Base-by-base conservation (phyloP, 2,888 invertebrate genomes). In the Phania funesta region DNA sequence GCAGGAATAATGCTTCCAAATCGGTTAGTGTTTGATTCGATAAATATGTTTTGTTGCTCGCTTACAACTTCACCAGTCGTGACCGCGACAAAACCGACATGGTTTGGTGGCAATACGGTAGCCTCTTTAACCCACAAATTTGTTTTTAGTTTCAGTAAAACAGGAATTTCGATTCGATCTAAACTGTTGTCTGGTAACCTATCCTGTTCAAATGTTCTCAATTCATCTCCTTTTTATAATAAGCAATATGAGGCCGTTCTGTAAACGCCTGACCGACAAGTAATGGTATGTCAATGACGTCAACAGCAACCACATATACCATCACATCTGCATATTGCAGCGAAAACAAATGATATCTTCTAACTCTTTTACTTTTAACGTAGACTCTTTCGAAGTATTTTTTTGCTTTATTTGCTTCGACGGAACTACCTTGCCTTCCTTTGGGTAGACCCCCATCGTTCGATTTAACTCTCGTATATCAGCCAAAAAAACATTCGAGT, bases 1-100 rank as follows among this genome's bases (percentile, higher is more conserved):
- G 65, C 65, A 8, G 50, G 50, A 24, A 65, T 50, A 3, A 65
- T 62, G 26, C 62, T 29, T 20, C 24, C 29, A 64, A 48, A 32
- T n/a, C 20, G 46, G 3, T 46, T 46, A 35, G 35, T 35, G 7
- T 9, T 26, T 26, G 52, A 52, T 6, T 52, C 11, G n/a, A 50
- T 50, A 24, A 50, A 65, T 18, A 65, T 9, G 22, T 50, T 35
- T 4, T 35, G 50, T 0, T 20, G 1, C 16, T 38, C 50, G 4
- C 11, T 2, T 35, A 41, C 41, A 22, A 2, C 18, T n/a, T 38
- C 35, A n/a, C 16, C 48, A 11, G 35, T 26, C 26, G 29, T 52
- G 5, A 67, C 65, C 38, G 65, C 65, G 41, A 67, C 24, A 67
- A 67, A 67, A 7, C 50, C 65, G 6, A 67, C 52, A 16, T 52